These are phyloP conservation scores for Pocillopora verrucosa DNA, from an alignment of 64 coral and sea anemone genomes.

Conservation along the genomic window DNA sequence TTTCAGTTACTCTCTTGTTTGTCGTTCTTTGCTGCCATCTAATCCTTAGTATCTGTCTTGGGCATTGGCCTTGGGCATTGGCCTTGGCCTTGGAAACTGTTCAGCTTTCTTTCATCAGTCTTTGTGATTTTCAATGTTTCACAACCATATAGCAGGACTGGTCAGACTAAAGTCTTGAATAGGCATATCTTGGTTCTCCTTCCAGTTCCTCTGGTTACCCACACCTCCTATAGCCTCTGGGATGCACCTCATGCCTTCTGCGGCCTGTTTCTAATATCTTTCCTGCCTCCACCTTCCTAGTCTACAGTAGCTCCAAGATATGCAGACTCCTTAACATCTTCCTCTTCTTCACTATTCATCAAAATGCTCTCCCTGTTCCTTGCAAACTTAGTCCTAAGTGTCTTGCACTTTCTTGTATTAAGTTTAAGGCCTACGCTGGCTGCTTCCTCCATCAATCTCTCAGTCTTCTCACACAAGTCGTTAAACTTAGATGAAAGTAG, in stretches of 20 bases:
- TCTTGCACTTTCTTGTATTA: conserved; percentile 15
- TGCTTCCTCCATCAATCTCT: conserved; percentile 11
- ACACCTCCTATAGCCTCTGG: neutral
- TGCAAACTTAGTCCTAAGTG: neutral
- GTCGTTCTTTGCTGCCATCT: no score
- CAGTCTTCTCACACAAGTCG: neutral
- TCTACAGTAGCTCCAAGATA: neutral
- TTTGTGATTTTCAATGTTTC: no score
- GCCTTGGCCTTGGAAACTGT: no score
- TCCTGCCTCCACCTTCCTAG: neutral
- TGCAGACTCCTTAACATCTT: neutral
- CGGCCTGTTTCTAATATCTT: no score
- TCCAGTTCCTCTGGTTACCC: neutral
- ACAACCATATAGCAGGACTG: neutral
- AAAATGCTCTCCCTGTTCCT: neutral
- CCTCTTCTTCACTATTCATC: neutral
- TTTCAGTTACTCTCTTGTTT: no score
- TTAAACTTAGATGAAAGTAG: no score
- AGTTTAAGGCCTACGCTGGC: neutral
- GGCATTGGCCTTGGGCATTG: no score
- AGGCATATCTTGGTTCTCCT: neutral
- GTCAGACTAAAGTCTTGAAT: no score
- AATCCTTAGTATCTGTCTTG: no score
- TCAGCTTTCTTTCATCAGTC: no score
- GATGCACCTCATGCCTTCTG: no score